These are phyloP conservation scores for Irena cyanogastra DNA, from an alignment of 2,113 vertebrate genomes.

Conservation along the genomic window DNA sequence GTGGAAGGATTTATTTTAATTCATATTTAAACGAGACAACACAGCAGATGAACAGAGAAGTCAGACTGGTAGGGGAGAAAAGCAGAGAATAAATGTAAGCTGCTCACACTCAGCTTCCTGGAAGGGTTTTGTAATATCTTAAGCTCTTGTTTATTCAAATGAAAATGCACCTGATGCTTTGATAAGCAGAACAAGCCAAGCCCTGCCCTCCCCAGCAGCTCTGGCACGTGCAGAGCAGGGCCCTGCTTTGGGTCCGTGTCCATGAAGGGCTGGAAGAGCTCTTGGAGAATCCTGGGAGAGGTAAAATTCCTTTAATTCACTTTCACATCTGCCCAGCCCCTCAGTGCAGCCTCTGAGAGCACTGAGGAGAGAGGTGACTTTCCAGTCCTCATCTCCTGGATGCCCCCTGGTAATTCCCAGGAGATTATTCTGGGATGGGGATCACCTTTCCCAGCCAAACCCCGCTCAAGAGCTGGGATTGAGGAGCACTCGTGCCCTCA, in stretches of 20 bases:
- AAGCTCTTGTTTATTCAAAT: neutral
- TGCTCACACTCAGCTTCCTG: neutral
- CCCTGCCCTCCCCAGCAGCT: neutral
- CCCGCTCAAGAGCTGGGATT: rapidly evolving
- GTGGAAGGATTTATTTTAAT: neutral
- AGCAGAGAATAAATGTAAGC: neutral
- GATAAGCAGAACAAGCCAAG: neutral
- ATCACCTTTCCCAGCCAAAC: neutral
- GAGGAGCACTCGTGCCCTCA: rapidly evolving
- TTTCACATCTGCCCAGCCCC: neutral
- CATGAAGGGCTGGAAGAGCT: neutral
- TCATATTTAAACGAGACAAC: neutral
- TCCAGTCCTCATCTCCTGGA: neutral
- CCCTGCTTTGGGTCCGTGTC: rapidly evolving
- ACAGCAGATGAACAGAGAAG: neutral
- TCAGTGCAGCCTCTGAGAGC: neutral
- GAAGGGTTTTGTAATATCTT: neutral
- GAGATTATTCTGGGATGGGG: neutral
- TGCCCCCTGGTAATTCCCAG: rapidly evolving
- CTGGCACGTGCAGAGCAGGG: rapidly evolving
- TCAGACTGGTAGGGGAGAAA: neutral
- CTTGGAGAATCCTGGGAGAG: neutral
- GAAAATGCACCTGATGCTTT: neutral
- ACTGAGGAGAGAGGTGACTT: rapidly evolving
- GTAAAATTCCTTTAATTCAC: rapidly evolving